Evolutionary conservation across 2,797 vertebrate species (phyloP).

Genomic region (Enteromius anoplus): DNA sequence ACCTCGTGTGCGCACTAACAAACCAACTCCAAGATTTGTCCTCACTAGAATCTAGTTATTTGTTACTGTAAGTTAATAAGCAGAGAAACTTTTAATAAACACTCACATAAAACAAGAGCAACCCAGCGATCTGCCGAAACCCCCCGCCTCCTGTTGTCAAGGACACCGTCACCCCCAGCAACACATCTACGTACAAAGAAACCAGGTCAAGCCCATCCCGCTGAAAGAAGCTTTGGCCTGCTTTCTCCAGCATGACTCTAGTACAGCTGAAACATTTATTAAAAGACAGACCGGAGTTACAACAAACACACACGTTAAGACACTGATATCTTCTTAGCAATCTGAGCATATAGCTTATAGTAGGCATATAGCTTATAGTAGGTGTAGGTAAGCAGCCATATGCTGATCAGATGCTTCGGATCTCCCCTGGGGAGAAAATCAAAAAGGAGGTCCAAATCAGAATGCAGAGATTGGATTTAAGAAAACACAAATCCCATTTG

Average conservation of each 20-base stretch:
- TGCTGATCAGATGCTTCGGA: slow-evolving; percentile 35
- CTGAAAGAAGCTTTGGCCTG: slow-evolving; percentile 35
- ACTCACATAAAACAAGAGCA: slow-evolving; percentile 11
- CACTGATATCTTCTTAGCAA: neutral
- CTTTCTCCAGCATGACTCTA: slow-evolving; percentile 23
- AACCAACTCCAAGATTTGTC: neutral
- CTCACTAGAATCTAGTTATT: slow-evolving; percentile 9
- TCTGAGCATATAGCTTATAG: neutral
- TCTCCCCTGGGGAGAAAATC: slow-evolving; percentile 30
- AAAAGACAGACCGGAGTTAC: neutral
- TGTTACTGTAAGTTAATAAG: slow-evolving; percentile 21
- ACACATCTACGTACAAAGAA: slow-evolving; percentile 59
- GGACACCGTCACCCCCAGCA: slow-evolving; percentile 61
- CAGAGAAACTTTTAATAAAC: slow-evolving; percentile 32
- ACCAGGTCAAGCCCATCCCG: slow-evolving; percentile 61
- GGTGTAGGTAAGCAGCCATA: slow-evolving; percentile 10
- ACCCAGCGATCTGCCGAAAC: slow-evolving; percentile 25
- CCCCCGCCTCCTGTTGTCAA: slow-evolving; percentile 48
- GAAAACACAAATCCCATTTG: slow-evolving; percentile 34
- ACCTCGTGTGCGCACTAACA: neutral
- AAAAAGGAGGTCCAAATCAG: slow-evolving; percentile 36
- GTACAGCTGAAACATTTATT: slow-evolving; percentile 38
- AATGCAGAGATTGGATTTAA: slow-evolving; percentile 23
- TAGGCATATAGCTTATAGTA: neutral
- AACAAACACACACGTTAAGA: slow-evolving; percentile 4